Evolutionary conservation across 1,140 invertebrate genomes (phyloP).

Genomic region (Chironomus tepperi): DNA sequence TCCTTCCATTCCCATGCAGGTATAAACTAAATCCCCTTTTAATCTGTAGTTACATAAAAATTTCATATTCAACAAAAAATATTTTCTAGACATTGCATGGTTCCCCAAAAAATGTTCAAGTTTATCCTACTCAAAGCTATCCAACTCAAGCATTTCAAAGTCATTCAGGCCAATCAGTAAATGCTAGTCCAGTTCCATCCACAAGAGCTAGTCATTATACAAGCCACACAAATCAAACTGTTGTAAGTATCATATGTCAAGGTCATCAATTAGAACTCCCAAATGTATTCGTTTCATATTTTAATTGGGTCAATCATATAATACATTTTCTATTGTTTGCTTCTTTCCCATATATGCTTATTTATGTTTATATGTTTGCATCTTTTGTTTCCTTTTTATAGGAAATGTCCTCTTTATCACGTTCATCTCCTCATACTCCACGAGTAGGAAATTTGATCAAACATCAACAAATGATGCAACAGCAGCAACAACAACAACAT

Average conservation of each 20-base stretch:
- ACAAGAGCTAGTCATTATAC: slow-evolving; percentile 35
- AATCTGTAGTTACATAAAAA: background rate
- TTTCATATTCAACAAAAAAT: background rate
- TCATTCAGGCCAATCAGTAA: slow-evolving; percentile 30
- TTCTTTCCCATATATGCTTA: background rate
- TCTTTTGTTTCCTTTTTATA: slow-evolving; percentile 25
- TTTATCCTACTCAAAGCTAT: slow-evolving; percentile 38
- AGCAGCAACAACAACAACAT: slow-evolving; percentile 30
- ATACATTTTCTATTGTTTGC: background rate
- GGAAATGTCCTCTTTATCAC: slow-evolving; percentile 20
- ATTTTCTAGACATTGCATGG: slow-evolving; percentile 32
- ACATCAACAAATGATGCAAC: slow-evolving; percentile 33
- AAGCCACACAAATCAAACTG: slow-evolving; percentile 23
- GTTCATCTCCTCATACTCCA: slow-evolving; percentile 27
- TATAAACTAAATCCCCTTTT: background rate
- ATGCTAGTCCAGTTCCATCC: slow-evolving; percentile 37
- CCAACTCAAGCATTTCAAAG: slow-evolving; percentile 38
- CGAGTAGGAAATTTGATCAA: slow-evolving; percentile 25
- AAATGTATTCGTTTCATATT: background rate
- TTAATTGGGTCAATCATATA: background rate
- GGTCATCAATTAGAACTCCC: background rate
- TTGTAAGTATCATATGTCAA: slow-evolving; percentile 17
- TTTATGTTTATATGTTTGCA: slow-evolving; percentile 26
- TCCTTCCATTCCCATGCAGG: background rate
- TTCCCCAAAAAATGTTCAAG: slow-evolving; percentile 36